Evolutionary conservation across 2,113 vertebrate genomes (phyloP).

Genomic region (Onychostoma macrolepis): DNA sequence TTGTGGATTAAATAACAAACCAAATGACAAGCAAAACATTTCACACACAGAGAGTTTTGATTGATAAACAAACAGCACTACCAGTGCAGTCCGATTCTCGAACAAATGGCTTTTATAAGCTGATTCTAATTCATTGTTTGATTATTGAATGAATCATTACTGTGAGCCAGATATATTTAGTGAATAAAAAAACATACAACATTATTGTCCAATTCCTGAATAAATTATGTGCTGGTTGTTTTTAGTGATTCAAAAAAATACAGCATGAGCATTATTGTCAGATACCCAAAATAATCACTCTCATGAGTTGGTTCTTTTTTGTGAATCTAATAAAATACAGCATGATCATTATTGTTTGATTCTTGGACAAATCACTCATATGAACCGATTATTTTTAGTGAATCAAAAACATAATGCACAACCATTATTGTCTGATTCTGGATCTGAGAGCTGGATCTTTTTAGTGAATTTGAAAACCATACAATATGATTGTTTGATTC

Average conservation of each 20-base stretch:
- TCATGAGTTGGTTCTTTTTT: too few relatives aligned
- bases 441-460: not conserved
- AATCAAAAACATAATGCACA: not conserved
- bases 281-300: not conserved
- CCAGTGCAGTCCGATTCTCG: not conserved
- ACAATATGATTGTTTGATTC: not conserved
- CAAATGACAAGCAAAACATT: not conserved
- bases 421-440: not conserved
- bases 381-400: not conserved
- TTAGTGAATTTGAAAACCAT: too few relatives aligned
- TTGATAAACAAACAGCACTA: not conserved
- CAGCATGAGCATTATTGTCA: not conserved
- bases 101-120: not conserved
- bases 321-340: too few relatives aligned
- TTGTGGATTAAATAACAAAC: too few relatives aligned
- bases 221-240: too few relatives aligned
- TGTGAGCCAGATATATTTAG: not conserved
- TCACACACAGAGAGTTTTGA: not conserved
- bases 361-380: not conserved
- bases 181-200: too few relatives aligned
- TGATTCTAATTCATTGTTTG: not conserved
- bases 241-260: too few relatives aligned
- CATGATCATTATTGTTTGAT: not conserved
- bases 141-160: too few relatives aligned
- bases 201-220: not conserved